Evolutionary conservation across 2,888 invertebrate genomes (phyloP), one percentile per base, ranked within the genome.

Genomic region (Rhynchonema sp.): DNA sequence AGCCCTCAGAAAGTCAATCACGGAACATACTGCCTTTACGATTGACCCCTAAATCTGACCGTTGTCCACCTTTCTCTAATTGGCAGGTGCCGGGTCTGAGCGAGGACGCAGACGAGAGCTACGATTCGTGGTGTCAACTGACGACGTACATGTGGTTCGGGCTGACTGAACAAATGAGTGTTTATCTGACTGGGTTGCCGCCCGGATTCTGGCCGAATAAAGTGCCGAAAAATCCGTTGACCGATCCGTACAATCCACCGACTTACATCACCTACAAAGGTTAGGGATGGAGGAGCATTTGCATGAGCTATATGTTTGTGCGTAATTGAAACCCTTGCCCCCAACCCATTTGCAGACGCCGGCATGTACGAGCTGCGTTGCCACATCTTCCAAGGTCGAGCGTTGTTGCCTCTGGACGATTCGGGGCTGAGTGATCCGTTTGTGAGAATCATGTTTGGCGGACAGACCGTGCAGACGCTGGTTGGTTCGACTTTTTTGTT

Each of bases 391-490:
- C 89, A 89, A 77, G 89, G 88, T 0, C 78, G 89, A 63, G 87
- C 88, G 0, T 74, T 90, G 63, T 89, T 90, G 67, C 89, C 87
- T 1, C 88, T 87, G 1, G 89, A 90, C 73, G 85, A 87, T 0
- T 87, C 88, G 0, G 89, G 89, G 1, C 75, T 90, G 2, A 88
- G 88, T 0, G 89, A 90, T 75, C 89, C 90, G 0, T 90, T 87
- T 73, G 88, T 88, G 0, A 79, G 85, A 62, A 83, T 89, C 1
- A 80, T 86, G 38, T 82, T 86, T 57, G 83, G 81, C 70, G 83
- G 84, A 63, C 82, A 82, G 66, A 82, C 82, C 0, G 88, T 88
- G 0, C 86, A 54, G 27, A 54, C 54, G 3, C 20, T 26, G 27
- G 54, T 52, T n/a, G 6, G 23, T 25, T 52, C 25, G 52, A 3